Evolutionary conservation across 2,113 vertebrate genomes (phyloP), one percentile per base, ranked within the genome.

Genomic region (Dasyurus viverrinus): DNA sequence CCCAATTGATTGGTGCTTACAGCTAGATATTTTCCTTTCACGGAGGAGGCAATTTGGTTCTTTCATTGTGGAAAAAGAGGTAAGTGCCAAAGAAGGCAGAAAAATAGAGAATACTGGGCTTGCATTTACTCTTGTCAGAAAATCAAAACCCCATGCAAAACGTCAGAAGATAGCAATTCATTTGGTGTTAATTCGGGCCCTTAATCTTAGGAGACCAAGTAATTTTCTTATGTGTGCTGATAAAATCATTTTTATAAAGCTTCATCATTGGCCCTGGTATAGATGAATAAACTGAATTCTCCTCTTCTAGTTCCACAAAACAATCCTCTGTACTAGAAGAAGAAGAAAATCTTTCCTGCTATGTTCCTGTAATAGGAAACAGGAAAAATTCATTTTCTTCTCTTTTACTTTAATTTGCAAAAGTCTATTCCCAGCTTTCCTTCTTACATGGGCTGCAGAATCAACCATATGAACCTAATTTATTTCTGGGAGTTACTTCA

Each of bases 1-100:
- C 90, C 26, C 89, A 42, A 96, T 94, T 93, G 42, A 97, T 97
- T 97, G 95, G 97, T 95, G 96, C 93, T 96, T 91, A 50, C 16
- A 97, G 91, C 89, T 89, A 98, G 90, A 95, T 95, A 93, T 89
- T 97, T 89, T 96, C 89, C 95, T 97, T 97, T 94, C 54, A 97
- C 54, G 26, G 90, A 97, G 97, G 91, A 97, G 93, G 95, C 94
- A 93, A 94, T 46, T 54, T 92, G 98, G 91, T 92, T 91, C 52
- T 94, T 97, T 96, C 96, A 96, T 96, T 30, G 1, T 93, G 95
- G 95, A 92, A 98, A 96, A 57, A 94, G 94, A 96, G 92, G 47
- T 96, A 98, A 97, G 97, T 92, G 89, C 96, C 94, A 89, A 96
- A 93, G 95, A 96, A 97, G 36, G 68, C 16, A 84, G 68, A 84